phyloP scores from a whole-genome alignment of 2,797 vertebrate species.

The Spinus olivaceus region DNA sequence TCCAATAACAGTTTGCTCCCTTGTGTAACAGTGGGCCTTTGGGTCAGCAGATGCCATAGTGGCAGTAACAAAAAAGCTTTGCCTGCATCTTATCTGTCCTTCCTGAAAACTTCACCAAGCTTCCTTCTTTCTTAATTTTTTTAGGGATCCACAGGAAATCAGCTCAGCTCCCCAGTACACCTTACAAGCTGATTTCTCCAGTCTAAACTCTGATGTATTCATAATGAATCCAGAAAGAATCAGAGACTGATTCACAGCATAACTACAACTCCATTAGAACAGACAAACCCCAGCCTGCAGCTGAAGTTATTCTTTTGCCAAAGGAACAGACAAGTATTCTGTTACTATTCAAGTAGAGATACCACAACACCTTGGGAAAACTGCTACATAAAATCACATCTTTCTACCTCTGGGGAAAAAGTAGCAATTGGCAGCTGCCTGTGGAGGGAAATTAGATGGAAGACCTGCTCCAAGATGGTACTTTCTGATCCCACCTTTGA shows the following conservation, averaged over 20 bases:
- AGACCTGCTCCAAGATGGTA: neutral
- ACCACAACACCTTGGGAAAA: neutral
- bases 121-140: neutral
- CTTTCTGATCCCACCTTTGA: neutral
- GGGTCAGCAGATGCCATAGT: neutral
- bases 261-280: neutral
- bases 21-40: neutral
- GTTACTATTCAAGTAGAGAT: neutral
- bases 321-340: neutral
- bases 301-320: neutral
- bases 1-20: neutral
- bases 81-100: neutral
- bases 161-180: neutral
- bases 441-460: no score
- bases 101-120: neutral
- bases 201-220: neutral
- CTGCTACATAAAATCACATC: neutral
- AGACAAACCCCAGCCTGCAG: neutral
- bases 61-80: neutral
- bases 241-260: neutral
- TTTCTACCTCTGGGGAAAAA: neutral
- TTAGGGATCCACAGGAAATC: neutral
- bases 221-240: neutral
- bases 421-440: neutral
- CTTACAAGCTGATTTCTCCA: neutral